Evolutionary conservation across 2,113 vertebrate genomes (phyloP).

Genomic region (Terrapene triunguis): DNA sequence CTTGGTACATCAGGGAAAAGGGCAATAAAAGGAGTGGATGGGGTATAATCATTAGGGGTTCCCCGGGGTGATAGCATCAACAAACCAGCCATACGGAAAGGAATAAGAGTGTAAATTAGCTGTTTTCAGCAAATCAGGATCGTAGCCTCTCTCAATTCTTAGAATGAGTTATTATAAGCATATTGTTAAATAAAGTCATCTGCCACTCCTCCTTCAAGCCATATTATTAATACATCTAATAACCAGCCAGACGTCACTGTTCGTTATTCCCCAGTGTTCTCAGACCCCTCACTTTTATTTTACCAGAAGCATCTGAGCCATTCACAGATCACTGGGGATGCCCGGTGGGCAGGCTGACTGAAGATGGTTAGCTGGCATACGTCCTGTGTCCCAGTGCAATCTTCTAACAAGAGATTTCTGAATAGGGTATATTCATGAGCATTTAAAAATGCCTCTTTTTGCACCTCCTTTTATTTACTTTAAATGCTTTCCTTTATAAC

Average conservation of each 20-base stretch:
- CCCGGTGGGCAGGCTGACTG: neutral
- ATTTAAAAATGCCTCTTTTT: neutral
- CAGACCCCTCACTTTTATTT: conserved; percentile 37
- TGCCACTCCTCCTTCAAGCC: conserved; percentile 25
- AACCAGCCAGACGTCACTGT: neutral
- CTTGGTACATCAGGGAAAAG: neutral
- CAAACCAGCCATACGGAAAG: neutral
- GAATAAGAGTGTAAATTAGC: neutral
- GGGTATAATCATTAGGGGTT: neutral
- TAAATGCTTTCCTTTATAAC: neutral
- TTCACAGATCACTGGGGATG: neutral
- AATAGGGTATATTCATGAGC: neutral
- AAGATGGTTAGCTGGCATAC: neutral
- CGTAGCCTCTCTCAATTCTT: neutral
- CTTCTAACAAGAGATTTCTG: neutral
- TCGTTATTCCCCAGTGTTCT: conserved; percentile 8
- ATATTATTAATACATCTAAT: conserved; percentile 36
- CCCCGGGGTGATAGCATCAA: neutral
- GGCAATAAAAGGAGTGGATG: neutral
- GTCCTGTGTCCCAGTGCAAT: neutral
- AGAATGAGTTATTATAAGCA: conserved; percentile 24
- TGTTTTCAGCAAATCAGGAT: rapidly evolving
- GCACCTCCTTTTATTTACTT: neutral
- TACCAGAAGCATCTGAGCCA: neutral
- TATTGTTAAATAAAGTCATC: conserved; percentile 58